Evolutionary conservation across 2,888 invertebrate genomes (phyloP).

Genomic region (Pammene fasciana): DNA sequence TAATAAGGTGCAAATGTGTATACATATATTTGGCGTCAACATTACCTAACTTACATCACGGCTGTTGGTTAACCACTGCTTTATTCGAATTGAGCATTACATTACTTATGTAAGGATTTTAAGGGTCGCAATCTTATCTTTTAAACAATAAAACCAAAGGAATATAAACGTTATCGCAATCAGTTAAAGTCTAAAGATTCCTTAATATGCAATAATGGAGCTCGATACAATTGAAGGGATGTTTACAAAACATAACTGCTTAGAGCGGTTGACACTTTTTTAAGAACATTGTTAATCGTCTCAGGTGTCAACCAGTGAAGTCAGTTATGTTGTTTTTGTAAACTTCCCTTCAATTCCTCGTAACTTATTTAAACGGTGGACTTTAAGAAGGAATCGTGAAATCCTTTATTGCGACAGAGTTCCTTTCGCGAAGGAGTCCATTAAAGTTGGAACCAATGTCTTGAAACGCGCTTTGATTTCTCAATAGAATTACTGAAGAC

Average conservation of each 20-base stretch:
- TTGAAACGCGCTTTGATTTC: conserved; percentile 29
- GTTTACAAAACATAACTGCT: too few relatives aligned
- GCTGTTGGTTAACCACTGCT: not conserved
- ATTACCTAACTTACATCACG: too few relatives aligned
- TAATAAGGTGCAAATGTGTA: too few relatives aligned
- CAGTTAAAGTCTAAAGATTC: not conserved
- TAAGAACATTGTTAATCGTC: too few relatives aligned
- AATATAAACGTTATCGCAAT: not conserved
- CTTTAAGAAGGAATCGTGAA: conserved; percentile 23
- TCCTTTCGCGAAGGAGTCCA: conserved; percentile 6
- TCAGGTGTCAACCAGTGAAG: too few relatives aligned
- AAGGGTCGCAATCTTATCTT: not conserved
- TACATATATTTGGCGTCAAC: too few relatives aligned
- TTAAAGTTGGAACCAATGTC: conserved; percentile 27
- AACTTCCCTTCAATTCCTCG: too few relatives aligned
- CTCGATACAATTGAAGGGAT: too few relatives aligned
- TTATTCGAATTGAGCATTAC: not conserved
- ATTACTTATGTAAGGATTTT: not conserved
- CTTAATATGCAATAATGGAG: not conserved
- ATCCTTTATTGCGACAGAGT: conserved; percentile 26
- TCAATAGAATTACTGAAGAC: conserved; percentile 31
- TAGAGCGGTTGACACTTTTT: too few relatives aligned
- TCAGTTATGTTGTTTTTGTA: too few relatives aligned
- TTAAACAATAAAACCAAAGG: not conserved
- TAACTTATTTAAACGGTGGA: conserved; percentile 21